A percentile compares a stretch with the other conserved stretches of the same genome.
These are phyloP conservation scores for Enhydra lutris DNA, from an alignment of 2,113 vertebrate genomes.

Conservation along the genomic window DNA sequence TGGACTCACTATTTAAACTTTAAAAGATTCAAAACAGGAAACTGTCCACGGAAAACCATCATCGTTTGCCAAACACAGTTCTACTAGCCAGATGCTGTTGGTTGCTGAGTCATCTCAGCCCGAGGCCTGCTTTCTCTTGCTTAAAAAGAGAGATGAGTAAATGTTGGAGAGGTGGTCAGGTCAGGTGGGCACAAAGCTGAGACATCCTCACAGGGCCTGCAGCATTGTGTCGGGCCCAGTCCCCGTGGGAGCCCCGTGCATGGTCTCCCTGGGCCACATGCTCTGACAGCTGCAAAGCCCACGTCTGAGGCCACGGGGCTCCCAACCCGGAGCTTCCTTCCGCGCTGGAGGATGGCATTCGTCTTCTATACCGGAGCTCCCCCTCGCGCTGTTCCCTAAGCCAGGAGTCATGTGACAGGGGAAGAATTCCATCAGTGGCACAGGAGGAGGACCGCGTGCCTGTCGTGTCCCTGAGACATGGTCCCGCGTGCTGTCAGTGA, in stretches of 20 bases:
- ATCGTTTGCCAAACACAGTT: neutral
- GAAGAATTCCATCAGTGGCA: neutral
- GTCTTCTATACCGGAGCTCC: neutral
- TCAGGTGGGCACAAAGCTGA: neutral
- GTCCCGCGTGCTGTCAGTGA: fast-evolving
- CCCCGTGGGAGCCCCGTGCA: neutral
- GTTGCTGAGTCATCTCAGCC: fast-evolving
- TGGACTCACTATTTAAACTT: neutral
- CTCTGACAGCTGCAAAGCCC: too few relatives aligned
- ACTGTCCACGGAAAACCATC: neutral
- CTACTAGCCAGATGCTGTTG: neutral
- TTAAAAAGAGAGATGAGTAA: neutral
- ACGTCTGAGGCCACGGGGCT: neutral
- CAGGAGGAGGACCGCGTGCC: fast-evolving
- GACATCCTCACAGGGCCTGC: neutral
- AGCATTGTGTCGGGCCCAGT: too few relatives aligned
- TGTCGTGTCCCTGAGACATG: fast-evolving
- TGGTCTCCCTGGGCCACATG: fast-evolving
- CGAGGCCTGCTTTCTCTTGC: neutral
- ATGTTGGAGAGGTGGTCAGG: too few relatives aligned
- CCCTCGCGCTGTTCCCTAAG: neutral
- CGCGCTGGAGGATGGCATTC: neutral
- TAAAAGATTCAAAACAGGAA: neutral
- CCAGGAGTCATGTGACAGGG: fast-evolving
- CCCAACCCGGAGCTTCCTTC: neutral